phyloP scores from a whole-genome alignment of 1,140 invertebrate species.

The Leptinotarsa lineolata region DNA sequence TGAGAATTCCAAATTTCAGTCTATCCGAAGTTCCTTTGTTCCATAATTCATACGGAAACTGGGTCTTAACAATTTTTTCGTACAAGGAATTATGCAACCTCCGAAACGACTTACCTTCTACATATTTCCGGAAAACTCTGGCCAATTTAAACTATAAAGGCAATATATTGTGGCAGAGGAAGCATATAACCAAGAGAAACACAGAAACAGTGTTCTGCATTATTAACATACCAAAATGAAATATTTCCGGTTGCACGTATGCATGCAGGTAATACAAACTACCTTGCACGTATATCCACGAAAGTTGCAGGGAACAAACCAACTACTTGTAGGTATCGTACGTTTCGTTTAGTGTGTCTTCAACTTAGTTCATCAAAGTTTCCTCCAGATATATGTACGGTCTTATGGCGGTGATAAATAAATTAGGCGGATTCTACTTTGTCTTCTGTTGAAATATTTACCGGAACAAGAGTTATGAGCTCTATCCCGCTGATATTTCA shows the following conservation, averaged over 20 bases:
- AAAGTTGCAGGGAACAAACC: neutral
- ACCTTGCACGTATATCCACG: neutral
- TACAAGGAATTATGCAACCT: neutral
- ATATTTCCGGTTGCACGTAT: constrained; percentile 3
- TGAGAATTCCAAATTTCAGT: no score
- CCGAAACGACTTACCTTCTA: neutral
- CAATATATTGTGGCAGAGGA: neutral
- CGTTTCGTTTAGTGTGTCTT: neutral
- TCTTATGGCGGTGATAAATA: constrained; percentile 1
- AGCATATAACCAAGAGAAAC: neutral
- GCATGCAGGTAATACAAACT: neutral
- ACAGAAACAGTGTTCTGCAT: neutral
- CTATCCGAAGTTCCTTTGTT: neutral
- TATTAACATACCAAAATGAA: constrained; percentile 6
- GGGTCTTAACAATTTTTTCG: neutral
- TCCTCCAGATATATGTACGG: neutral
- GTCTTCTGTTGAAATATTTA: constrained; percentile 6
- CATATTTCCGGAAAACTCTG: neutral
- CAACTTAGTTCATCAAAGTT: neutral
- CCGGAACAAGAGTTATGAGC: neutral
- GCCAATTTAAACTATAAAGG: neutral
- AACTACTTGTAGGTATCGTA: neutral
- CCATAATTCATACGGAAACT: neutral
- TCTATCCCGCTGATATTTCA: neutral
- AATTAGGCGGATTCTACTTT: neutral